Base-by-base conservation (phyloP, 2,113 vertebrate genomes). In the Melanocharis versteri region DNA sequence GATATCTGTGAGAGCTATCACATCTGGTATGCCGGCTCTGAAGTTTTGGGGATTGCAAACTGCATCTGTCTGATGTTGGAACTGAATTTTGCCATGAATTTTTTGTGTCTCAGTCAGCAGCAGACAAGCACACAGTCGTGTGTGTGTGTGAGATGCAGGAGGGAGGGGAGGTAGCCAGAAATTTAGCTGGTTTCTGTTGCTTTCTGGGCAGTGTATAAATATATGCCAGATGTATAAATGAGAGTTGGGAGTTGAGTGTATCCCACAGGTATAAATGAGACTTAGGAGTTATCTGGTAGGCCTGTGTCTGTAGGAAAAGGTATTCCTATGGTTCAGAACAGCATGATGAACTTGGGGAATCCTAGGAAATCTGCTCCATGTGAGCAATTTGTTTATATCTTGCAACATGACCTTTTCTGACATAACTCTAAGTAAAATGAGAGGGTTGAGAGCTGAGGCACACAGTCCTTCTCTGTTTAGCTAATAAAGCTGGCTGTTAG, bases 361-460 rank as follows among this genome's bases (percentile, higher is more conserved):
- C 20, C 28, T 75, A 87, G 37, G 66, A 94, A 93, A 61, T 90
- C 61, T 85, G 40, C 53, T 91, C 39, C n/a, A 16, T 56, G 48
- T 76, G 76, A 90, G 45, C 42, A 85, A 72, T 92, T 91, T 80
- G 73, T 91, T 93, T 96, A 19, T 89, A 21, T 94, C 95, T 97
- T 91, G 48, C 61, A 53, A 69, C 48, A 61, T 1, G 16, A 88
- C 70, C 66, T 91, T 89, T 93, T 72, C 70, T 95, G 84, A 72
- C 61, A 76, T 6, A 66, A 23, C 37, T 85, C 61, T 48, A 71
- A 87, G 40, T 90, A 37, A 83, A 87, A 89, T 37, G 60, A 60
- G 90, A 73, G 26, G 8, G 10, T 77, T 87, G 54, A 65, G 31
- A 51, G 12, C 51, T 71, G 73, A 93, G 58, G 45, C 56, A 60